These are phyloP conservation scores for Myotis lucifugus DNA, from an alignment of 2,113 vertebrate species.

Conservation along the genomic window DNA sequence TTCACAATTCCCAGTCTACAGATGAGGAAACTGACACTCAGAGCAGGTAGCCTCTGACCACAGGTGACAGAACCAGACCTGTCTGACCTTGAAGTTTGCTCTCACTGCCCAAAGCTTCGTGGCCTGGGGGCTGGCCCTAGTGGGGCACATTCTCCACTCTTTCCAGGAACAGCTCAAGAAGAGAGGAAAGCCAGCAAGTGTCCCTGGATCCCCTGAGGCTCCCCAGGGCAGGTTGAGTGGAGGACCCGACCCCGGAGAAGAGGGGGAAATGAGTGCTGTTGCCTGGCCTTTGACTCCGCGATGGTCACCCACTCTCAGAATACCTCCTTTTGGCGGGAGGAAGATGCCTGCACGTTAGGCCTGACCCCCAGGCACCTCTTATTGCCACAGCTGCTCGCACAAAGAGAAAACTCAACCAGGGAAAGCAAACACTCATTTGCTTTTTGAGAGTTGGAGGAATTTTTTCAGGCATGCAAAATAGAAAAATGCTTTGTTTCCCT, in stretches of 20 bases:
- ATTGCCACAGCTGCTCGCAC: background rate
- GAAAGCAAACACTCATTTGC: constrained; percentile 53
- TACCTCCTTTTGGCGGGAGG: background rate
- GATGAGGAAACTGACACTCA: background rate
- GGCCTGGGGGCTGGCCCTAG: background rate
- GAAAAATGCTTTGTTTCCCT: background rate
- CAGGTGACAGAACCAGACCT: background rate
- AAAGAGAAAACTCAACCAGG: background rate
- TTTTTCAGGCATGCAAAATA: constrained; percentile 22
- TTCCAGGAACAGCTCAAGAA: background rate
- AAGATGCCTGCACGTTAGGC: background rate
- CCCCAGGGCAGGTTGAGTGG: background rate
- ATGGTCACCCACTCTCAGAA: background rate
- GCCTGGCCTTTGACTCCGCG: background rate
- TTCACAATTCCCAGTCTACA: background rate
- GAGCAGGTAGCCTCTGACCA: background rate
- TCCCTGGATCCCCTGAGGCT: background rate
- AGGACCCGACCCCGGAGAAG: background rate
- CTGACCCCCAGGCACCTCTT: background rate
- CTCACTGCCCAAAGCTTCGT: background rate
- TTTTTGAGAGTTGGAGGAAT: constrained; percentile 52
- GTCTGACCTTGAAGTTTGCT: background rate
- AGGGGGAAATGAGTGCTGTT: background rate
- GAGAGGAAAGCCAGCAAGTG: background rate
- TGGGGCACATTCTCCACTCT: background rate